Evolutionary conservation across 2,888 invertebrate genomes (phyloP).

Genomic region (Leptinotarsa juncta): DNA sequence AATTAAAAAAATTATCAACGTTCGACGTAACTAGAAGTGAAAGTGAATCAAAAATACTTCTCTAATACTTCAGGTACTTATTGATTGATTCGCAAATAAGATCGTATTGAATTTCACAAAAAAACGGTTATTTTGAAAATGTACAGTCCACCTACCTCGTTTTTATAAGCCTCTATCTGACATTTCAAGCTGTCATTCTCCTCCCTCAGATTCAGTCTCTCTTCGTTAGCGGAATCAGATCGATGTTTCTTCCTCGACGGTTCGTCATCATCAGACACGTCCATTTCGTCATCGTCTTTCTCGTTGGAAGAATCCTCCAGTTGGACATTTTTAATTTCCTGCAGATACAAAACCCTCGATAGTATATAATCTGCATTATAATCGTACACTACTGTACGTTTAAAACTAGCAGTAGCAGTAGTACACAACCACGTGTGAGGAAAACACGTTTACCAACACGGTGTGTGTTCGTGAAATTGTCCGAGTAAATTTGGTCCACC

Average conservation of each 20-base stretch:
- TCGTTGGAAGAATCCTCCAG: slow-evolving; percentile 72
- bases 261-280: slow-evolving; percentile 83
- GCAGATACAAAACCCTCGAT: slow-evolving; percentile 49
- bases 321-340: slow-evolving; percentile 79
- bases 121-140: neutral
- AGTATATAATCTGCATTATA: neutral
- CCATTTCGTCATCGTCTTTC: slow-evolving; percentile 86
- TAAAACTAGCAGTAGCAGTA: too few relatives aligned
- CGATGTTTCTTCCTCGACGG: slow-evolving; percentile 60
- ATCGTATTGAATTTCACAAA: neutral
- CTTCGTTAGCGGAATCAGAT: slow-evolving; percentile 50
- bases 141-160: slow-evolving; percentile 70
- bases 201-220: slow-evolving; percentile 69
- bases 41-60: too few relatives aligned
- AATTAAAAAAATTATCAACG: too few relatives aligned
- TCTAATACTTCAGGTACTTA: too few relatives aligned
- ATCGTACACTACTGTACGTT: neutral
- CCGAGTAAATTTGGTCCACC: slow-evolving; percentile 17
- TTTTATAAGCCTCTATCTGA: slow-evolving; percentile 93
- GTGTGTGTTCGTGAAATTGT: slow-evolving; percentile 12
- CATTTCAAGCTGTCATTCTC: slow-evolving; percentile 92
- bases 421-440: neutral
- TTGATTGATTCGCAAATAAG: neutral
- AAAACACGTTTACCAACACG: slow-evolving; percentile 9
- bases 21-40: too few relatives aligned